Evolutionary conservation across 2,113 vertebrate species (phyloP).

Genomic region (Orthonyx spaldingii): DNA sequence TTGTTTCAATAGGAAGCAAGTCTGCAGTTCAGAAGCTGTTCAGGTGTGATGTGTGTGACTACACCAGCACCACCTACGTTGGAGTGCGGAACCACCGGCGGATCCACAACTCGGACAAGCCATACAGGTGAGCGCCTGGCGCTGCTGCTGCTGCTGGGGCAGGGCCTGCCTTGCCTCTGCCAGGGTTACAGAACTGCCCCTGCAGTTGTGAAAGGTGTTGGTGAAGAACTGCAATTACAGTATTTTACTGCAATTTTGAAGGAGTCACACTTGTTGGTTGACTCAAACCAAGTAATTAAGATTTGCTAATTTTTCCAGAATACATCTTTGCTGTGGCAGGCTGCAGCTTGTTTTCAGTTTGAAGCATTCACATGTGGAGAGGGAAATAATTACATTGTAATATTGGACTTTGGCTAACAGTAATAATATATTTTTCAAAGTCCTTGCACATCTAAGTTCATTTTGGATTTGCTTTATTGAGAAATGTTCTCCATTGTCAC

Average conservation of each 20-base stretch:
- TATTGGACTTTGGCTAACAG: not conserved
- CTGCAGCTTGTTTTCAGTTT: not conserved
- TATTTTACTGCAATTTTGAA: not conserved
- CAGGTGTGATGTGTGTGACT: slow-evolving; percentile 91
- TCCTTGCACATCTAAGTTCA: not conserved
- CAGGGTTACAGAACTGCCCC: not conserved
- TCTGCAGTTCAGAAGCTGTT: slow-evolving; percentile 80
- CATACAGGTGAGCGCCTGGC: slow-evolving; percentile 82
- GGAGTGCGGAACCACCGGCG: slow-evolving; percentile 95
- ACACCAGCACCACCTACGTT: slow-evolving; percentile 91
- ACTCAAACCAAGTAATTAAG: not conserved
- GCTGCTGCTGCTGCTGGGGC: not conserved
- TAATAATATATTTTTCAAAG: not conserved
- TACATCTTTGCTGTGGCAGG: not conserved
- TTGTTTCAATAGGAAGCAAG: slow-evolving; percentile 57
- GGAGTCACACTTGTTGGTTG: not conserved
- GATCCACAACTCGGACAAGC: slow-evolving; percentile 93
- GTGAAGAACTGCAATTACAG: not conserved
- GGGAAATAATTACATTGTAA: not conserved
- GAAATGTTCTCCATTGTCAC: not conserved
- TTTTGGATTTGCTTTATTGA: not conserved
- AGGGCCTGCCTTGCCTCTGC: not conserved
- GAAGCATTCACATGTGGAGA: not conserved
- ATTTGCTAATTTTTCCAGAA: not conserved
- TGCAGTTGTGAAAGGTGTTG: not conserved